Evolutionary conservation across 1,140 invertebrate species (phyloP).

Genomic region (Calephelis nemesis): DNA sequence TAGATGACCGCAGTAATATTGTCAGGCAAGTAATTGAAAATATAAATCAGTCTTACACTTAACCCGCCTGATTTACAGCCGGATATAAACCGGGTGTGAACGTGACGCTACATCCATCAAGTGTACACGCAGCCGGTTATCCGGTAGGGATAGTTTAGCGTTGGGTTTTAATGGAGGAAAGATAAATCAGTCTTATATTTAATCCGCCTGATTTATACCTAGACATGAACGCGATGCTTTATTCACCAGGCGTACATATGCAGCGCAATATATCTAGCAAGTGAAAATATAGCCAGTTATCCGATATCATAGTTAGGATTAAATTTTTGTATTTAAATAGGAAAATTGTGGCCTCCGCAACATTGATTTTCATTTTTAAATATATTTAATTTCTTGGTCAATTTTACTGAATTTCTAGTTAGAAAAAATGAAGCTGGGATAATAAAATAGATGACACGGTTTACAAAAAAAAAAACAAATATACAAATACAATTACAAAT

Average conservation of each 20-base stretch:
- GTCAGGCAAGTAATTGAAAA: slow-evolving; percentile 5
- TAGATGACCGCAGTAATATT: neutral
- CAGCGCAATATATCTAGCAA: slow-evolving; percentile 21
- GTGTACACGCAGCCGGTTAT: slow-evolving; percentile 31
- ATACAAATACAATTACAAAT: too few species aligned
- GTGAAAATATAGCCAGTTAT: slow-evolving; percentile 29
- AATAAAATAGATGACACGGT: too few species aligned
- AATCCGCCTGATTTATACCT: slow-evolving; percentile 13
- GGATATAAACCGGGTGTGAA: slow-evolving; percentile 23
- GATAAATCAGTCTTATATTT: slow-evolving; percentile 9
- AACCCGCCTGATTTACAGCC: slow-evolving; percentile 17
- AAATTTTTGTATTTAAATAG: too few species aligned
- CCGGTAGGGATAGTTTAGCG: slow-evolving; percentile 20
- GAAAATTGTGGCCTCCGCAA: too few species aligned
- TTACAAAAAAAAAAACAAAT: too few species aligned
- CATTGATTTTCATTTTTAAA: too few species aligned
- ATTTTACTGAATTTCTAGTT: too few species aligned
- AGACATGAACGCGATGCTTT: slow-evolving; percentile 16
- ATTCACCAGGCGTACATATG: too few species aligned
- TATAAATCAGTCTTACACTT: slow-evolving; percentile 16
- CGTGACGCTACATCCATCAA: slow-evolving; percentile 26
- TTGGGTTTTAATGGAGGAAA: neutral
- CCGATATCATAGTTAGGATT: neutral
- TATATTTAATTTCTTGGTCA: too few species aligned
- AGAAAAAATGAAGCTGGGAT: too few species aligned